Evolutionary conservation across 2,797 vertebrate genomes (phyloP).

Genomic region (Sebastes vulpes): DNA sequence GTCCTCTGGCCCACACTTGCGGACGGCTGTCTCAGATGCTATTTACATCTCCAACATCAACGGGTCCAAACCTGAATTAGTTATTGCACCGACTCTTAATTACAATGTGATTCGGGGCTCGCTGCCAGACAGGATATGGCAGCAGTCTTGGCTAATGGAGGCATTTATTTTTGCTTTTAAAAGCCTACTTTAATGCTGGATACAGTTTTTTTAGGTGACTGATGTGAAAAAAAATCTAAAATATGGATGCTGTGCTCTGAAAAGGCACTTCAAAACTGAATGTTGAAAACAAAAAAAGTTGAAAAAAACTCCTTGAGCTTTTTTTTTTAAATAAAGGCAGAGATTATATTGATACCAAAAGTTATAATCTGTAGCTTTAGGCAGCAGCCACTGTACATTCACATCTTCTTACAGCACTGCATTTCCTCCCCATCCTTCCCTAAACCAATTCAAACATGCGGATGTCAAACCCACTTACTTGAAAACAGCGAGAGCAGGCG

Average conservation of each 20-base stretch:
- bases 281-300: neutral
- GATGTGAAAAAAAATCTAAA: neutral
- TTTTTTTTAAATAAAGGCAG: neutral
- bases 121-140: conserved; percentile 1
- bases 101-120: neutral
- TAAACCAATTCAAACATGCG: conserved; percentile 43
- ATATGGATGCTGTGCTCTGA: neutral
- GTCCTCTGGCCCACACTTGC: conserved; percentile 7
- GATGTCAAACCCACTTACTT: conserved; percentile 54
- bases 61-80: conserved; percentile 4
- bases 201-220: neutral
- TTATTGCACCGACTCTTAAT: conserved; percentile 5
- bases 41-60: conserved; percentile 21
- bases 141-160: neutral
- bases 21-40: conserved; percentile 1
- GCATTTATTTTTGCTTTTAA: conserved; percentile 5
- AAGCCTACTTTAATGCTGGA: conserved; percentile 3
- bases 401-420: conserved; percentile 20
- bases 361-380: conserved; percentile 33
- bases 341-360: conserved; percentile 25
- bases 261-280: neutral
- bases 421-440: neutral
- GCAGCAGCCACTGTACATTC: conserved; percentile 25
- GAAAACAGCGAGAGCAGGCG: conserved; percentile 29
- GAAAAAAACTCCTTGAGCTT: neutral